Conservation (phyloP, 2,888 invertebrate genomes). For the Andrena camellia region DNA sequence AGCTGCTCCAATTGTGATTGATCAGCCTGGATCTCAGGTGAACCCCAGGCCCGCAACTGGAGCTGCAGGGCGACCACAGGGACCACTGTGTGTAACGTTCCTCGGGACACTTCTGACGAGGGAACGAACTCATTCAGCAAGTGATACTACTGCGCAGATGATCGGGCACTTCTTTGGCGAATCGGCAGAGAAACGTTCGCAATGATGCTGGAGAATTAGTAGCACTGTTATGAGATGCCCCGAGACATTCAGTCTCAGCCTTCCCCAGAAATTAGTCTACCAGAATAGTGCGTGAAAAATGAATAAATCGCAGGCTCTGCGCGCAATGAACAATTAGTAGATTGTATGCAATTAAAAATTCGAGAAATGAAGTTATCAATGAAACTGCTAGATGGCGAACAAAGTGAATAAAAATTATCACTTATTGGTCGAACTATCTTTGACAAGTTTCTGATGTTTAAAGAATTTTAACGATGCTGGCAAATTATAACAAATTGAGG, state of each 20-base stretch:
- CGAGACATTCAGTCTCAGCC: too few relatives aligned
- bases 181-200: too few relatives aligned
- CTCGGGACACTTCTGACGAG: constrained; percentile 81
- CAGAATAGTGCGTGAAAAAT: background rate
- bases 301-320: background rate
- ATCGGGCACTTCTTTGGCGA: too few relatives aligned
- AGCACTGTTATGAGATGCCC: too few relatives aligned
- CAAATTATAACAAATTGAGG: too few relatives aligned
- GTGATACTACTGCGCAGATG: background rate
- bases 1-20: constrained; percentile 64
- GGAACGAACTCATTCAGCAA: background rate
- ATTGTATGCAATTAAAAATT: background rate
- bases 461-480: too few relatives aligned
- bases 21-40: constrained; percentile 88
- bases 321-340: background rate
- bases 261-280: too few relatives aligned
- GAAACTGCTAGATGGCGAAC: background rate
- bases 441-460: too few relatives aligned
- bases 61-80: constrained; percentile 96
- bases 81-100: constrained; percentile 90
- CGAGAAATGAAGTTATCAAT: constrained; percentile 6
- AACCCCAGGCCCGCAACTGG: constrained; percentile 94
- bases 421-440: background rate
- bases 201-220: too few relatives aligned
- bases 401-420: background rate